phyloP scores from a whole-genome alignment of 2,888 invertebrate species.

The Eremobia ochroleuca region DNA sequence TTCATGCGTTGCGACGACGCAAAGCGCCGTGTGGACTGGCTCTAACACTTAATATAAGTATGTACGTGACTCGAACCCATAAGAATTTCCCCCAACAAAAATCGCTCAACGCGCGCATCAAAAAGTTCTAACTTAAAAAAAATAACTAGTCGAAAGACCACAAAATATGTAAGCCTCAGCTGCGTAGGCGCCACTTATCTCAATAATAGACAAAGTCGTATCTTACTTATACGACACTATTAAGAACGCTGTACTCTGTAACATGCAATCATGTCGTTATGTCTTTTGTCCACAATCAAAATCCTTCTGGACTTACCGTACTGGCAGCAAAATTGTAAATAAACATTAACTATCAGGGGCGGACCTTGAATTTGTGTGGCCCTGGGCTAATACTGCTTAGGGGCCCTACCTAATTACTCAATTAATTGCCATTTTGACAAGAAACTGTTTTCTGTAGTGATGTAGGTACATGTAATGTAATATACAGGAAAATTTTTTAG shows the following conservation, averaged over 20 bases:
- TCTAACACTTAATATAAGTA: too few species aligned
- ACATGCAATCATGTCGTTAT: slow-evolving; percentile 47
- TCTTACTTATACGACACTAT: slow-evolving; percentile 31
- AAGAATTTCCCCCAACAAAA: background rate
- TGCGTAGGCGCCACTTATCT: slow-evolving; percentile 42
- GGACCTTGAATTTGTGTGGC: too few species aligned
- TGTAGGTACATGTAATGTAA: too few species aligned
- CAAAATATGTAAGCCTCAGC: slow-evolving; percentile 29
- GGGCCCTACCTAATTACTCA: too few species aligned
- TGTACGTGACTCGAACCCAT: background rate
- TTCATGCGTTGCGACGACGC: too few species aligned
- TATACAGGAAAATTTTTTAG: too few species aligned
- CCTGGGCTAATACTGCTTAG: too few species aligned
- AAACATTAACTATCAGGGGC: background rate
- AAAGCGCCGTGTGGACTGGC: too few species aligned
- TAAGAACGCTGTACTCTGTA: slow-evolving; percentile 29
- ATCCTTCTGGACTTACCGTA: background rate
- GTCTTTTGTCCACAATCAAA: slow-evolving; percentile 43
- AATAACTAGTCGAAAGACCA: background rate
- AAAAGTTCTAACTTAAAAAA: background rate
- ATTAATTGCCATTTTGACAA: too few species aligned
- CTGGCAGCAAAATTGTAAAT: background rate
- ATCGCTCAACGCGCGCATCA: background rate
- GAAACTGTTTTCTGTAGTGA: too few species aligned
- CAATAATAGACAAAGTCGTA: slow-evolving; percentile 49